phyloP scores from a whole-genome alignment of 2,113 vertebrate genomes.

The Tragulus kanchil region DNA sequence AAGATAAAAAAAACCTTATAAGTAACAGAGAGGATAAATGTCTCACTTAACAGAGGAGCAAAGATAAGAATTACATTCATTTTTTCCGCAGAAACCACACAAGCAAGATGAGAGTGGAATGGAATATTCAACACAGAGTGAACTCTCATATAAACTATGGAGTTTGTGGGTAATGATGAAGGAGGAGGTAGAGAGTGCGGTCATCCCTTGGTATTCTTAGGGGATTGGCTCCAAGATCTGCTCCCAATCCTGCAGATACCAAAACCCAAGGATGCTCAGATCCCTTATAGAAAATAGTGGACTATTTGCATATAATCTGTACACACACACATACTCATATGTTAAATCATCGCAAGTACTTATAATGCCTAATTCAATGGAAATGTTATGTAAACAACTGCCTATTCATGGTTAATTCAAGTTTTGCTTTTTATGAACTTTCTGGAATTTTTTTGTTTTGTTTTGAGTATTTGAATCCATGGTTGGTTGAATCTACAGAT shows the following conservation, averaged over 20 bases:
- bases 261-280: not conserved
- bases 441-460: not conserved
- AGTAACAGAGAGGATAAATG: not conserved
- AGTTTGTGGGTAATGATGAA: too few relatives aligned
- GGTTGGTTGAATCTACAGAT: not conserved
- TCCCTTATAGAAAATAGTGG: not conserved
- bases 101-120: not conserved
- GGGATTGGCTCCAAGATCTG: not conserved
- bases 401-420: not conserved
- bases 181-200: not conserved
- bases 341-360: not conserved
- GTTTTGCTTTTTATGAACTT: not conserved
- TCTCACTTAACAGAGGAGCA: not conserved
- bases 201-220: not conserved
- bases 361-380: not conserved
- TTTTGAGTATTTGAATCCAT: not conserved
- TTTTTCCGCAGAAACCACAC: not conserved
- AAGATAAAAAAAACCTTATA: not conserved
- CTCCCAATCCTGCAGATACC: not conserved
- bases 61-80: not conserved
- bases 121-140: not conserved
- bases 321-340: not conserved
- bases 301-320: not conserved
- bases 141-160: not conserved
- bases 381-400: not conserved